A percentile compares a stretch with the other conserved stretches of the same genome.
phyloP scores from a whole-genome alignment of 2,888 invertebrate genomes.

The Teleiodes luculella region DNA sequence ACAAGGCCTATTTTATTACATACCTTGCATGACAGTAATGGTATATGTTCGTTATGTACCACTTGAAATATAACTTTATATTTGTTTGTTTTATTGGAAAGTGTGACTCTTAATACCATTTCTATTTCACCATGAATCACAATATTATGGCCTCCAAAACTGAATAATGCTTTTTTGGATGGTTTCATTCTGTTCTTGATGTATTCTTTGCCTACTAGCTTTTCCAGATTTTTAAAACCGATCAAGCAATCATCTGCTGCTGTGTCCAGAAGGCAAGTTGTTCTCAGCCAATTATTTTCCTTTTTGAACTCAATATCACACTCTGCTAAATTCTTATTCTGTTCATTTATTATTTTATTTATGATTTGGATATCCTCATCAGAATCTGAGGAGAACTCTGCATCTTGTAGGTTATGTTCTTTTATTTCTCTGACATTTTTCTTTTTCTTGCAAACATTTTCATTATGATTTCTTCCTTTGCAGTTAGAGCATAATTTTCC shows the following conservation, averaged over 20 bases:
- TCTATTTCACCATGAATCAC: slow-evolving; percentile 5
- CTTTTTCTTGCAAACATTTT: slow-evolving; percentile 12
- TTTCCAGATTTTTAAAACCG: background rate
- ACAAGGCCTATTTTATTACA: slow-evolving; percentile 10
- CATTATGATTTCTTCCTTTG: background rate
- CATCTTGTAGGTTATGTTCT: too few relatives aligned
- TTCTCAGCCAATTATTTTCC: background rate
- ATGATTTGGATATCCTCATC: slow-evolving; percentile 3
- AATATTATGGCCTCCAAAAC: slow-evolving; percentile 2
- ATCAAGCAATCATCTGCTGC: background rate
- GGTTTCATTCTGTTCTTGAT: background rate
- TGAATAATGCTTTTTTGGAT: background rate
- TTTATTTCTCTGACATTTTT: slow-evolving; percentile 1
- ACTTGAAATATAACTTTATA: slow-evolving; percentile 13
- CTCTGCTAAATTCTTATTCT: background rate
- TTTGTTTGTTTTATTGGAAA: background rate
- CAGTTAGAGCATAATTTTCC: background rate
- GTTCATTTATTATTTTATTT: background rate
- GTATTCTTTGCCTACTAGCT: background rate
- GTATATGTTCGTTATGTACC: slow-evolving; percentile 9
- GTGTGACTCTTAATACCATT: background rate
- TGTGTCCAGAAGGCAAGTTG: background rate
- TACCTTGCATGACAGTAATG: slow-evolving; percentile 12
- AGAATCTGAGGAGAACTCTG: too few relatives aligned
- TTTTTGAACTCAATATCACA: background rate